Percentiles rank a stretch among this genome's conserved stretches.
These are phyloP conservation scores for Notoglanidium macrostoma DNA, from an alignment of 2,797 vertebrate species.

Conservation along the genomic window DNA sequence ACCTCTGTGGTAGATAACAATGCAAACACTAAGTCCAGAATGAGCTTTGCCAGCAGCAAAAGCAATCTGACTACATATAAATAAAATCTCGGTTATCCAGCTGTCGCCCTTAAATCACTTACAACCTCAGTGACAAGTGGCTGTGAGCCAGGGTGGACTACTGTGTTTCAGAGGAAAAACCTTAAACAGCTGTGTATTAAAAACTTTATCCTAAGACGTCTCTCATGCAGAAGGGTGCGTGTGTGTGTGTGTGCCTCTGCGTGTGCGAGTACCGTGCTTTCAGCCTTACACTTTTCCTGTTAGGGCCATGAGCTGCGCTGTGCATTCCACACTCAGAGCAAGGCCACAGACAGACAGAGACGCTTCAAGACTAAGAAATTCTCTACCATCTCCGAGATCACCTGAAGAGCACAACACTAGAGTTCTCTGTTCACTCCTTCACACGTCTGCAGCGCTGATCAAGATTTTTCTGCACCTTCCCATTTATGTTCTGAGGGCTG, in stretches of 20 bases:
- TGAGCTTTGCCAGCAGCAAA: slow-evolving; percentile 72
- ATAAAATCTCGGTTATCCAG: slow-evolving; percentile 79
- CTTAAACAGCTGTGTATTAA: slow-evolving; percentile 60
- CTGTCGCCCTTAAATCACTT: slow-evolving; percentile 80
- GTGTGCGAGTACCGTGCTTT: slow-evolving; percentile 47
- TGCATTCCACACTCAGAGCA: slow-evolving; percentile 70
- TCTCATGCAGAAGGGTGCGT: background rate
- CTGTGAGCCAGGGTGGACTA: slow-evolving; percentile 71
- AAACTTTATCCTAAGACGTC: background rate
- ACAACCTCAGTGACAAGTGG: slow-evolving; percentile 75
- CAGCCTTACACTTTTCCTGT: slow-evolving; percentile 78
- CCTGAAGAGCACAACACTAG: background rate
- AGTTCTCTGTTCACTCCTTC: background rate
- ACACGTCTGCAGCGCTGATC: background rate
- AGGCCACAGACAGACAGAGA: slow-evolving; percentile 55
- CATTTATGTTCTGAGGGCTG: slow-evolving; percentile 69
- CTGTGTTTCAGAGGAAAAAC: slow-evolving; percentile 71
- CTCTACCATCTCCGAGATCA: slow-evolving; percentile 20
- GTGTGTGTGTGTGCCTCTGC: background rate
- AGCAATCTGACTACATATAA: slow-evolving; percentile 76
- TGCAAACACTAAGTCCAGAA: slow-evolving; percentile 73
- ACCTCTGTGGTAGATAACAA: slow-evolving; percentile 56
- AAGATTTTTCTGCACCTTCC: slow-evolving; percentile 66
- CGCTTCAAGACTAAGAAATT: background rate
- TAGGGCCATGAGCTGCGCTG: slow-evolving; percentile 65